Conservation (phyloP, 2,113 vertebrate genomes). For the Motacilla tschutschensis region DNA sequence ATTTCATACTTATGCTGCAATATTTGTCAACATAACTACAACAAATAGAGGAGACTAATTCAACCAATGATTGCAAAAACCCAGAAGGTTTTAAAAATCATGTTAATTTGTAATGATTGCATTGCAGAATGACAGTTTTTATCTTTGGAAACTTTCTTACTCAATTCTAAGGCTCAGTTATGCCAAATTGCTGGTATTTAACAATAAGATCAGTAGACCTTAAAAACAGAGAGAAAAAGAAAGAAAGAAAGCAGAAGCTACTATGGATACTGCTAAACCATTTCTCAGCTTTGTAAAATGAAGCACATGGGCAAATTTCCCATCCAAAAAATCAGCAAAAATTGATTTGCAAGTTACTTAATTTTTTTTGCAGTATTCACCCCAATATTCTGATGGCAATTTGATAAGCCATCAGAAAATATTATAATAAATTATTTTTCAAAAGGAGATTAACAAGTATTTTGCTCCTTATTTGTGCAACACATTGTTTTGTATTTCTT, state of each 20-base stretch:
- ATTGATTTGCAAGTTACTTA: background rate
- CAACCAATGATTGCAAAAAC: background rate
- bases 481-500: background rate
- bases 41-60: background rate
- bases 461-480: constrained; percentile 23
- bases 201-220: constrained; percentile 43
- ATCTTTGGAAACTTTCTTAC: constrained; percentile 22
- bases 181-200: constrained; percentile 17
- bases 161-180: background rate
- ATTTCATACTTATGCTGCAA: background rate
- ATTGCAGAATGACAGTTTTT: constrained; percentile 9
- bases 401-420: constrained; percentile 16
- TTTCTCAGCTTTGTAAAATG: constrained; percentile 40
- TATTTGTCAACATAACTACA: constrained; percentile 4
- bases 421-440: background rate
- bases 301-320: background rate
- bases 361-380: background rate
- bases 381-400: background rate
- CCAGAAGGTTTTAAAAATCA: background rate
- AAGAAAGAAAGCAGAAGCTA: constrained; percentile 50
- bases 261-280: constrained; percentile 34
- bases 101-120: constrained; percentile 1
- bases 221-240: constrained; percentile 20
- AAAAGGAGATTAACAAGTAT: background rate
- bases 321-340: constrained; percentile 21